phyloP scores from a whole-genome alignment of 2,113 vertebrate species.

The Labeo catla region DNA sequence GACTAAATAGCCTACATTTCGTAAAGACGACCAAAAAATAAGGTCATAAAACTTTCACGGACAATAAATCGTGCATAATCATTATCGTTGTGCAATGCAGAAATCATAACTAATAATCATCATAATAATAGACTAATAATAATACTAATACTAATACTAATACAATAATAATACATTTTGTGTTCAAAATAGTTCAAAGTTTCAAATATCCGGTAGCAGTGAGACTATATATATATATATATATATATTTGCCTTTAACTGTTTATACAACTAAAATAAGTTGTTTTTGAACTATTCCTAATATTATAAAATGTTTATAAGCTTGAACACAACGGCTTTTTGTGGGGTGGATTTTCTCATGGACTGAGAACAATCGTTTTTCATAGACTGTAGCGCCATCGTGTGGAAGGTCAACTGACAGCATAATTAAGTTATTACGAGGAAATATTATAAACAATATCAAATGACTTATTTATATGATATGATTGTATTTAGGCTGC shows the following conservation, averaged over 20 bases:
- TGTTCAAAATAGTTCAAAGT: neutral
- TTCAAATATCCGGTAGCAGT: neutral
- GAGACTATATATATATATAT: neutral
- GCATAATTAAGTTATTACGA: neutral
- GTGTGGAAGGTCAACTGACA: conserved; percentile 1
- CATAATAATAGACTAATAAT: neutral
- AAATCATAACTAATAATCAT: too few relatives aligned
- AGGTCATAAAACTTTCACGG: too few relatives aligned
- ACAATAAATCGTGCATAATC: too few relatives aligned
- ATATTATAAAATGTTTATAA: neutral
- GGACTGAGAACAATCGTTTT: neutral
- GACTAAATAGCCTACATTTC: too few relatives aligned
- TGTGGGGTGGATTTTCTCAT: neutral
- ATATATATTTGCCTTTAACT: neutral
- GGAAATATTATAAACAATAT: neutral
- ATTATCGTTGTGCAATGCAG: too few relatives aligned
- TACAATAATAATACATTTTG: neutral
- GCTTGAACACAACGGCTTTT: neutral
- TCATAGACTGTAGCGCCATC: conserved; percentile 52
- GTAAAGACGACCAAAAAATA: too few relatives aligned
- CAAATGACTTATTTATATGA: neutral
- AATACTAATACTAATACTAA: neutral
- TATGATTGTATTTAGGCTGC: neutral
- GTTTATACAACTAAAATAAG: too few relatives aligned
- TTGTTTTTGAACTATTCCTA: neutral